These are phyloP conservation scores for Hyles lineata DNA, from an alignment of 2,888 invertebrate genomes.

Conservation along the genomic window DNA sequence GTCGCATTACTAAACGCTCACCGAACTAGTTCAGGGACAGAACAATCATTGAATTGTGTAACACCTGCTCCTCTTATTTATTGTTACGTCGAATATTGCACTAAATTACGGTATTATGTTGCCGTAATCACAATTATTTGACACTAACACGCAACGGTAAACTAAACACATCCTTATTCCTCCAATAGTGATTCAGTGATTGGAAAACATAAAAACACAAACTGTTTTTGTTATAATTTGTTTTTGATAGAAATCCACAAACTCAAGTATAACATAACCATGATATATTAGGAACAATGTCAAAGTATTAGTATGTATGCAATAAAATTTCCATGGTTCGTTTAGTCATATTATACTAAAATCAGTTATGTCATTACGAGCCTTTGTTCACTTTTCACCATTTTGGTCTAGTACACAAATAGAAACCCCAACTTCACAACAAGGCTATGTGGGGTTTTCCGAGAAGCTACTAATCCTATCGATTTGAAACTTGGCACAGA, in stretches of 20 bases:
- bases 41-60: constrained; percentile 70
- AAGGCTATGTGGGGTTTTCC: constrained; percentile 6
- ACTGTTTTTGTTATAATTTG: too few species aligned
- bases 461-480: constrained; percentile 6
- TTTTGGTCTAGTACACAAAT: background rate
- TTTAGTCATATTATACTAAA: background rate
- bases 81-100: constrained; percentile 14
- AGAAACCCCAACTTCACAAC: background rate
- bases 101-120: background rate
- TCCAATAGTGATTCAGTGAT: background rate
- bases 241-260: too few species aligned
- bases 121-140: background rate
- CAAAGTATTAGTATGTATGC: too few species aligned
- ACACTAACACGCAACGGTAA: background rate
- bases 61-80: constrained; percentile 54
- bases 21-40: constrained; percentile 78
- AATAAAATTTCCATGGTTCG: too few species aligned
- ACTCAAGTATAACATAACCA: too few species aligned
- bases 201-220: too few species aligned
- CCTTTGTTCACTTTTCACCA: background rate
- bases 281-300: too few species aligned
- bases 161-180: background rate
- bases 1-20: constrained; percentile 74
- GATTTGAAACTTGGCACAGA: constrained; percentile 2
- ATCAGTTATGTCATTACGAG: background rate